Evolutionary conservation across 2,888 invertebrate genomes (phyloP), one percentile per base, ranked within the genome.

Genomic region (Drosophila engyochracea): DNA sequence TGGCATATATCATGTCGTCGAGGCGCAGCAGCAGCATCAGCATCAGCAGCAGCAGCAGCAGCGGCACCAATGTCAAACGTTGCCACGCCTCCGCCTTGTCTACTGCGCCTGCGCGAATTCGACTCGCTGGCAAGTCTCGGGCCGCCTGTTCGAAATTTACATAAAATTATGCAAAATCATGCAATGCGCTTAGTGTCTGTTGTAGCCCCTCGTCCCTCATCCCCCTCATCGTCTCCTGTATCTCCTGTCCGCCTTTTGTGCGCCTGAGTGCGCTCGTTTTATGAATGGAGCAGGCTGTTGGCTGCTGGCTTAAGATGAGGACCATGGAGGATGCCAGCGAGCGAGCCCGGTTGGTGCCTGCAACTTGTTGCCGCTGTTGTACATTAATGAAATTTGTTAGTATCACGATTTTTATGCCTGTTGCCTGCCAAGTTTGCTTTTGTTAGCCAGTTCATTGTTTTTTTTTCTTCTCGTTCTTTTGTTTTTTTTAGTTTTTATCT

Each of bases 351-450:
- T 57, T 54, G 57, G 70, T 72, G 87, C 66, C 79, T 76, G 89
- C 90, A 87, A 87, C 86, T 87, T 90, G 86, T 90, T 90, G 85
- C 81, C 86, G 77, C 83, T 91, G 91, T 91, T 89, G 82, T 85
- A 91, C 91, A 91, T 88, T 86, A 90, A 89, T 84, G 89, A 91
- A 91, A 91, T 91, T 91, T 92, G 92, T 91, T 91, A 81, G 89
- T 86, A 90, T 91, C 91, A 91, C 91, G 92, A 92, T 81, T 88
- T 89, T 85, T 90, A 81, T 88, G 90, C 85, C 89, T 83, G 86
- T 83, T 84, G 89, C 65, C 87, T 86, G 84, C 82, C 74, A 79
- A 65, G 65, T 75, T 74, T 76, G 88, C 87, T 84, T 85, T 85
- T 85, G 84, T 89, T 82, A 69, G 57, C 63, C 70, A 70, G 65